Conservation (phyloP, 2,888 invertebrate species). For the Tetranychus piercei region DNA sequence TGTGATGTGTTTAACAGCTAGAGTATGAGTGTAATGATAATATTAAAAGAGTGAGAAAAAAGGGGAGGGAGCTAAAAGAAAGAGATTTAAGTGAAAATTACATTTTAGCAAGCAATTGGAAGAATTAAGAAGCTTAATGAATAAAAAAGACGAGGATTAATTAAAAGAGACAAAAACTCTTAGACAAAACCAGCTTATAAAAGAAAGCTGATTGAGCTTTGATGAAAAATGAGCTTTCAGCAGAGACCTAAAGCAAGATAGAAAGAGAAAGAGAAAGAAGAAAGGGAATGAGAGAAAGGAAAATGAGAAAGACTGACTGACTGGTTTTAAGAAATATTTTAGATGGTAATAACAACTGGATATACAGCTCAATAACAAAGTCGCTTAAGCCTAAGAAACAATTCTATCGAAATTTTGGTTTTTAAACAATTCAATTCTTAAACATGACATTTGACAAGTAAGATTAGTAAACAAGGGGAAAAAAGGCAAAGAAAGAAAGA, state of each 20-base stretch:
- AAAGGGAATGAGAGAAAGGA: neutral
- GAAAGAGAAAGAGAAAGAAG: neutral
- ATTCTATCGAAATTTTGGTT: too few relatives aligned
- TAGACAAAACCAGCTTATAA: neutral
- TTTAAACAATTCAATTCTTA: too few relatives aligned
- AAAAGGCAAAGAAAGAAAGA: slow-evolving; percentile 5
- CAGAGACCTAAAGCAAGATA: neutral
- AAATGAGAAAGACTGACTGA: neutral
- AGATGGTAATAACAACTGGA: neutral
- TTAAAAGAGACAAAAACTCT: neutral
- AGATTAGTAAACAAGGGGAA: neutral
- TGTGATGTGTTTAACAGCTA: too few relatives aligned
- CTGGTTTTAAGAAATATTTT: neutral
- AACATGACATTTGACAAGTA: too few relatives aligned
- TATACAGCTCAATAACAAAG: too few relatives aligned
- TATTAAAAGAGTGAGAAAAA: neutral
- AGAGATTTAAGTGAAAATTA: neutral
- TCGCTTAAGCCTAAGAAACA: too few relatives aligned
- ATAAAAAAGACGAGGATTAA: neutral
- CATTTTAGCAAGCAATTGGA: neutral
- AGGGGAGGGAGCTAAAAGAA: neutral
- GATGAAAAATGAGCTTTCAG: neutral
- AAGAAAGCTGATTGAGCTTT: neutral
- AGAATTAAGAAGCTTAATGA: neutral
- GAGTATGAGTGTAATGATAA: neutral